Percentiles rank a stretch among this genome's conserved stretches.
These are phyloP conservation scores for Vulpes ferrilata DNA, from an alignment of 2,113 vertebrate species.

Conservation along the genomic window DNA sequence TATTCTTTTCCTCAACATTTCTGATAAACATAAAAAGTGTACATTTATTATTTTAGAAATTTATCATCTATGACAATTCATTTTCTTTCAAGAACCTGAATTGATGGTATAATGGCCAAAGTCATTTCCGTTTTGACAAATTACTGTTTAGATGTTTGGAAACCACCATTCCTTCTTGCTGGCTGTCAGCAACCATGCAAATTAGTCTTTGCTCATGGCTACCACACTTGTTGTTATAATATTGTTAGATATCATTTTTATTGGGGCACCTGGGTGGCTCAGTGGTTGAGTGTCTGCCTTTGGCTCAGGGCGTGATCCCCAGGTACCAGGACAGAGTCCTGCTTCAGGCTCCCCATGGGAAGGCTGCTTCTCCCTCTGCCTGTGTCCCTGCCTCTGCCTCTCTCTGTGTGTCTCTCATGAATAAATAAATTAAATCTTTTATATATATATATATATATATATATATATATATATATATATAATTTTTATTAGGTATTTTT, in stretches of 20 bases:
- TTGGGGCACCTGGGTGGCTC: neutral
- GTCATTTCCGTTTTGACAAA: slow-evolving; percentile 7
- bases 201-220: neutral
- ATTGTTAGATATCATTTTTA: neutral
- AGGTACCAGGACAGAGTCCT: no score
- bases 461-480: no score
- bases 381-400: no score
- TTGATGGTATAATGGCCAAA: neutral
- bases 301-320: no score
- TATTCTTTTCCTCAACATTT: neutral
- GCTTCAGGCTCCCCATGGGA: no score
- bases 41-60: neutral
- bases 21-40: neutral
- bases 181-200: neutral
- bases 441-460: no score
- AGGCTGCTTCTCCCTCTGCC: no score
- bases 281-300: no score
- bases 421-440: no score
- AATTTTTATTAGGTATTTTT: neutral
- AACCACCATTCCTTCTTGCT: neutral
- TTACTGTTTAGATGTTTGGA: neutral
- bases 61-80: neutral
- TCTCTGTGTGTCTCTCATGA: no score
- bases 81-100: neutral
- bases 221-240: neutral